Evolutionary conservation across 2,888 invertebrate species (phyloP).

Genomic region (Agrotis segetum): DNA sequence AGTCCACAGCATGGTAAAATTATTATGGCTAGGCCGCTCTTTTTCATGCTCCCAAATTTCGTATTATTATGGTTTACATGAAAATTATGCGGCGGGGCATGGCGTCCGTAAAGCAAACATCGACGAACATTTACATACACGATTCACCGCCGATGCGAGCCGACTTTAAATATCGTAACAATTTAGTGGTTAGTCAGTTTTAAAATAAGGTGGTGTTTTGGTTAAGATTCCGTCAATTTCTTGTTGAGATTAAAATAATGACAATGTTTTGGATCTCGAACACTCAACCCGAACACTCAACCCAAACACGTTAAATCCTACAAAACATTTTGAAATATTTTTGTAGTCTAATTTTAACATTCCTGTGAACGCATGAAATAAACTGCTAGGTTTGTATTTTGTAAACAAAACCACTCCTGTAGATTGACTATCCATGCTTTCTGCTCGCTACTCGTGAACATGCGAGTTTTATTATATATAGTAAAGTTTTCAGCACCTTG

Average conservation of each 20-base stretch:
- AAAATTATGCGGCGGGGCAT: slow-evolving; percentile 50
- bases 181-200: slow-evolving; percentile 72
- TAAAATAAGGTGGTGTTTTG: slow-evolving; percentile 73
- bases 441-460: slow-evolving; percentile 14
- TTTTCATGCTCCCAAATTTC: slow-evolving; percentile 42
- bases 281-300: too few relatives aligned
- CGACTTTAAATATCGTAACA: slow-evolving; percentile 70
- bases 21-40: slow-evolving; percentile 22
- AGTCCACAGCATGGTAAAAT: slow-evolving; percentile 11
- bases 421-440: slow-evolving; percentile 31
- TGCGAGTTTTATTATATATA: slow-evolving; percentile 40
- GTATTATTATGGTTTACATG: slow-evolving; percentile 57
- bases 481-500: slow-evolving; percentile 40
- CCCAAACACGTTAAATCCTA: too few relatives aligned
- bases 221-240: slow-evolving; percentile 66
- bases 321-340: neutral
- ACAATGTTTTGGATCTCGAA: slow-evolving; percentile 1
- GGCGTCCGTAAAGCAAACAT: slow-evolving; percentile 48
- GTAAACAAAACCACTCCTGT: slow-evolving; percentile 38
- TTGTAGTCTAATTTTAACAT: slow-evolving; percentile 13
- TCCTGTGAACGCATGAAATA: slow-evolving; percentile 12
- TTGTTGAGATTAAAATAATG: slow-evolving; percentile 54
- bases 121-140: slow-evolving; percentile 44
- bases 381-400: slow-evolving; percentile 18
- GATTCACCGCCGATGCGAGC: slow-evolving; percentile 53